Conservation (phyloP, 2,888 invertebrate genomes). For the Temnothorax unifasciatus region DNA sequence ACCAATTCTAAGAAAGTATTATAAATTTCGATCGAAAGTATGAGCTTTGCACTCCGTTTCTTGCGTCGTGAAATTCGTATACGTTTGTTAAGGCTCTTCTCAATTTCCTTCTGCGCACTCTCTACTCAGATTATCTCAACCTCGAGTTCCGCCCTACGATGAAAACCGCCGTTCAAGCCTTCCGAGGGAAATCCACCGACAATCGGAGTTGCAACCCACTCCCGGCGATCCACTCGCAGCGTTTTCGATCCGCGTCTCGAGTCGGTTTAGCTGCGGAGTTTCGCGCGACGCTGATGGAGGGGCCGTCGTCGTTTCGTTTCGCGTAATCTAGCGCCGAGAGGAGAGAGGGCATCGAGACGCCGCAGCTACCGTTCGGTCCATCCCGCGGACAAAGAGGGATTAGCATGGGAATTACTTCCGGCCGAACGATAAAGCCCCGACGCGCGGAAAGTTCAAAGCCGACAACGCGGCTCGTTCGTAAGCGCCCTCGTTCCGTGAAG, state of each 20-base stretch:
- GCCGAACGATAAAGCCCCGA: slow-evolving; percentile 69
- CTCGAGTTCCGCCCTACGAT: not conserved
- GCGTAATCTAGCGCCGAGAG: slow-evolving; percentile 53
- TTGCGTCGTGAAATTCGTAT: not conserved
- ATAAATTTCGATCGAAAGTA: slow-evolving; percentile 23
- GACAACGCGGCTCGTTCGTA: slow-evolving; percentile 61
- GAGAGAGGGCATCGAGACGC: not conserved
- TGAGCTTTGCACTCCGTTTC: not conserved
- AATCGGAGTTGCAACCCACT: slow-evolving; percentile 3
- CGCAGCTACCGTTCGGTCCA: slow-evolving; percentile 58
- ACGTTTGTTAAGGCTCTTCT: not conserved
- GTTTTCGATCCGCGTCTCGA: slow-evolving; percentile 13
- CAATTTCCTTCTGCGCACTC: not conserved
- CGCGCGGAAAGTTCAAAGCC: slow-evolving; percentile 72
- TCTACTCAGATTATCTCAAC: slow-evolving; percentile 20
- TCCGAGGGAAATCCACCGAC: slow-evolving; percentile 14
- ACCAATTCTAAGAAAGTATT: not conserved
- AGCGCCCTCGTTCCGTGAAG: slow-evolving; percentile 4
- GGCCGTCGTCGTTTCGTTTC: slow-evolving; percentile 43
- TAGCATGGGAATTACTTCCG: slow-evolving; percentile 82
- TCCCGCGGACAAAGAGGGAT: slow-evolving; percentile 80
- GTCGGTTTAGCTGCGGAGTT: slow-evolving; percentile 5
- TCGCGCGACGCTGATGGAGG: slow-evolving; percentile 33
- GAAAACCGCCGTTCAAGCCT: slow-evolving; percentile 6
- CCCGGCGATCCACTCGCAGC: slow-evolving; percentile 33